phyloP scores from a whole-genome alignment of 2,797 vertebrate species.

The Mallotus villosus region DNA sequence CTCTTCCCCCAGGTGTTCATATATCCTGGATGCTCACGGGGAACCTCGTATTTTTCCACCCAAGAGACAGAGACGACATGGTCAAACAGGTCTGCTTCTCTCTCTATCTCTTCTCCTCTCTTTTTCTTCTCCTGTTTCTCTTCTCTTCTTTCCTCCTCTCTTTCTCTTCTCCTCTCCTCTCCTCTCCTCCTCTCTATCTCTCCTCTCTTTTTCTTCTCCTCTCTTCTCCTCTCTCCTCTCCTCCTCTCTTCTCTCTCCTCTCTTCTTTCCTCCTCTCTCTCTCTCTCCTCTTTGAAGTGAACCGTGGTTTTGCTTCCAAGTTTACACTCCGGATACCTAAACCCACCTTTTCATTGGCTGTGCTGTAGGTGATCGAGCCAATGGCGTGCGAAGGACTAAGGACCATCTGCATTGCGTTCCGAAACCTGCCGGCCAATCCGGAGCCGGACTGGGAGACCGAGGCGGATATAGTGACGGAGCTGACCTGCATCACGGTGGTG shows the following conservation, averaged over 20 bases:
- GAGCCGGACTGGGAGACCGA: conserved; percentile 91
- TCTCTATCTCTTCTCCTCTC: background rate
- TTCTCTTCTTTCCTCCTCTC: background rate
- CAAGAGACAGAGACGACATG: conserved; percentile 88
- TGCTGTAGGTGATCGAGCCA: conserved; percentile 83
- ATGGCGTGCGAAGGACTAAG: conserved; percentile 91
- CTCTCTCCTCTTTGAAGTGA: too few species aligned
- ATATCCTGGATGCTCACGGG: conserved; percentile 74
- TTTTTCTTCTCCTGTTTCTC: background rate
- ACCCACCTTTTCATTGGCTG: too few species aligned
- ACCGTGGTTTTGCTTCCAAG: too few species aligned
- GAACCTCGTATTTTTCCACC: conserved; percentile 77
- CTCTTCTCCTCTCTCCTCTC: background rate
- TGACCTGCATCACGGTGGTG: conserved; percentile 73
- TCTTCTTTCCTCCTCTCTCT: background rate
- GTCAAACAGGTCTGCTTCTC: conserved; percentile 73
- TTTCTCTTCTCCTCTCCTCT: background rate
- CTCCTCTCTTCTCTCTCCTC: too few species aligned
- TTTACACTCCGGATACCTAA: too few species aligned
- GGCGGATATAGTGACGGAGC: conserved; percentile 80
- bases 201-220: too few species aligned
- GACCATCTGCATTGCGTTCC: conserved; percentile 88
- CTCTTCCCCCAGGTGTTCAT: conserved; percentile 77
- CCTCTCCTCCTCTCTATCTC: background rate
- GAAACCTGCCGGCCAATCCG: conserved; percentile 77